Base-by-base conservation (phyloP, 1,140 invertebrate species). In the Bombus ignitus region DNA sequence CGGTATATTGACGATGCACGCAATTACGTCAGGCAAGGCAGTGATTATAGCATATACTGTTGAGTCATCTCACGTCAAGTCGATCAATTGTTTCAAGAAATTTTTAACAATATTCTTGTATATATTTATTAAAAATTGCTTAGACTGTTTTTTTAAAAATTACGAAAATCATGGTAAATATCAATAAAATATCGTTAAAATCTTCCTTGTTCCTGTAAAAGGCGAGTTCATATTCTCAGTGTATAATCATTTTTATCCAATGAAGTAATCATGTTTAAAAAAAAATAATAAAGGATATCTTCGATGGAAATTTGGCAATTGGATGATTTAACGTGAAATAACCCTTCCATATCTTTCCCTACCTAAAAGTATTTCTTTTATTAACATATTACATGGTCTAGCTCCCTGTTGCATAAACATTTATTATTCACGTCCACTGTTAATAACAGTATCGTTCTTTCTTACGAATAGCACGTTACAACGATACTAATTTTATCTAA, bases 1-100 rank as follows among this genome's bases (percentile, higher is more conserved):
- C 73, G 81, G 44, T 70, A 89, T 85, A 80, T 80, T 71, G 75
- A 32, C 68, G 62, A 83, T 90, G 78, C 77, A 83, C 66, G 85
- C 82, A 80, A 83, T 90, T 79, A 85, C 68, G 77, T 71, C 75
- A 90, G 83, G 78, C 89, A 90, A 90, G 89, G 89, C 89, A 90
- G 89, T 90, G 89, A 88, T 90, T 75, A 90, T 90, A 90, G 89
- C 89, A 87, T 82, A 72, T 86, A 72, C 79, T 62, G 62, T 73
- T 82, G 62, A 72, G 72, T 75, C 79, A 82, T 75, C n/a, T 86
- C 35, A 59, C 68, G 57, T 72, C 22, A 72, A 72, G n/a, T 80
- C 37, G 32, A 32, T 76, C 53, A 57, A 76, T 83, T 32, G 32
- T 66, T 44, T 4, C 35, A 25, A 32, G 32, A 18, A 44, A 47